Evolutionary conservation across 2,888 invertebrate species (phyloP), one percentile per base, ranked within the genome.

Genomic region (Ochropleura plecta): DNA sequence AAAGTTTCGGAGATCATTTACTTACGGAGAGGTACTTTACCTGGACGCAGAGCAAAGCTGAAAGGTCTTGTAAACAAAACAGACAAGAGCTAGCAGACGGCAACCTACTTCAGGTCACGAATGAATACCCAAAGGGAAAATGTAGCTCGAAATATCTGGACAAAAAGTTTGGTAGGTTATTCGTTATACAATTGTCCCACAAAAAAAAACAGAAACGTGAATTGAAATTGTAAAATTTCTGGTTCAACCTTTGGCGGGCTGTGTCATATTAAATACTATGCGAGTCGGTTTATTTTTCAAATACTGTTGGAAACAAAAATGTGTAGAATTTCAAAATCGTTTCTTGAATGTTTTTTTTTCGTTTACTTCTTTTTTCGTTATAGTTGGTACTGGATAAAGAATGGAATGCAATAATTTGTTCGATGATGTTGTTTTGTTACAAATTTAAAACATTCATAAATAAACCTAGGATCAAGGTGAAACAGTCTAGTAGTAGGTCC

Each of bases 31-130:
- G 62, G 64, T 75, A 71, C 80, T 82, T 84, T 70, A 75, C 78
- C 74, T 76, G 79, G 79, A 85, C 81, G 72, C 86, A 83, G 86
- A 86, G 83, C 87, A 85, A 86, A 84, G 82, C 76, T 82, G 76
- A 82, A 78, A 84, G 68, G 79, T 76, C 78, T 83, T 82, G 85
- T 86, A 89, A 89, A 89, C 86, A 89, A 89, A 88, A 88, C 82
- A 85, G 82, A 85, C 85, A 83, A 84, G 83, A 85, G 74, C 82
- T 79, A 85, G 80, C 70, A 77, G 70, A 66, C 67, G 66, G 76
- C 20, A 84, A 73, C 77, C 82, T 81, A 76, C 76, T 78, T 81
- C 76, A 78, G 78, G 85, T 85, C 85, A 81, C 81, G 79, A 80
- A 55, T 78, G 78, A 79, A 78, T 84, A 78, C 78, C 75, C 84